Evolutionary conservation across 2,888 invertebrate species (phyloP).

Genomic region (Choreutis nemorana): DNA sequence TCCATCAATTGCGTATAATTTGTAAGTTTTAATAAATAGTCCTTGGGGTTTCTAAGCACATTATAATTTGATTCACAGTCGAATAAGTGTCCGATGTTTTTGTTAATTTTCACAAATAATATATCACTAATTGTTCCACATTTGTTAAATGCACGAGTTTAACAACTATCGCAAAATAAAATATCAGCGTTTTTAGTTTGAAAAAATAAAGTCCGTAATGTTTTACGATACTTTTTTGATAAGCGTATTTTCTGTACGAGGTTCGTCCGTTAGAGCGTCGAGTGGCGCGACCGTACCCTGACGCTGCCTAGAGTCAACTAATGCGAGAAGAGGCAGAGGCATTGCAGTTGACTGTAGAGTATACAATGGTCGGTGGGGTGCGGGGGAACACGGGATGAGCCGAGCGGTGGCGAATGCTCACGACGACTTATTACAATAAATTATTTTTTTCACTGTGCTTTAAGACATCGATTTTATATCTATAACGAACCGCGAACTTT

Average conservation of each 20-base stretch:
- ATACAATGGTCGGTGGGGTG: slow-evolving; percentile 27
- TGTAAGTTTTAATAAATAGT: slow-evolving; percentile 44
- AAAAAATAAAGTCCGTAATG: slow-evolving; percentile 20
- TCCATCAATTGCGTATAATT: slow-evolving; percentile 61
- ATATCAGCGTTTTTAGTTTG: slow-evolving; percentile 8
- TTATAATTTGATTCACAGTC: slow-evolving; percentile 29
- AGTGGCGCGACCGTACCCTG: slow-evolving; percentile 56
- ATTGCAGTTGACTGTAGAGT: slow-evolving; percentile 52
- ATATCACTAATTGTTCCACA: slow-evolving; percentile 39
- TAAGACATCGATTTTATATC: slow-evolving; percentile 45
- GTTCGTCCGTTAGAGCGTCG: slow-evolving; percentile 47
- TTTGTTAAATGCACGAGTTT: slow-evolving; percentile 14
- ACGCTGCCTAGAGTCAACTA: slow-evolving; percentile 59
- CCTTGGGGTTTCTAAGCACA: slow-evolving; percentile 34
- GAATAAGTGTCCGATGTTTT: slow-evolving; percentile 18
- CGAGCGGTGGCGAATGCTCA: slow-evolving; percentile 61
- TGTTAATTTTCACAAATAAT: slow-evolving; percentile 30
- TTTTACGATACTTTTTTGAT: slow-evolving; percentile 38
- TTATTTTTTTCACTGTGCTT: slow-evolving; percentile 59
- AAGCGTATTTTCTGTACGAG: slow-evolving; percentile 52
- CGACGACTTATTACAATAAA: slow-evolving; percentile 64
- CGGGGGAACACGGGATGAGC: slow-evolving; percentile 44
- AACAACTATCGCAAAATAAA: slow-evolving; percentile 10
- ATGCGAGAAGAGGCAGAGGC: slow-evolving; percentile 49
- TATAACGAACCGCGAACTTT: slow-evolving; percentile 41